Evolutionary conservation across 2,797 vertebrate genomes (phyloP).

Genomic region (Petrocephalus sullivani): DNA sequence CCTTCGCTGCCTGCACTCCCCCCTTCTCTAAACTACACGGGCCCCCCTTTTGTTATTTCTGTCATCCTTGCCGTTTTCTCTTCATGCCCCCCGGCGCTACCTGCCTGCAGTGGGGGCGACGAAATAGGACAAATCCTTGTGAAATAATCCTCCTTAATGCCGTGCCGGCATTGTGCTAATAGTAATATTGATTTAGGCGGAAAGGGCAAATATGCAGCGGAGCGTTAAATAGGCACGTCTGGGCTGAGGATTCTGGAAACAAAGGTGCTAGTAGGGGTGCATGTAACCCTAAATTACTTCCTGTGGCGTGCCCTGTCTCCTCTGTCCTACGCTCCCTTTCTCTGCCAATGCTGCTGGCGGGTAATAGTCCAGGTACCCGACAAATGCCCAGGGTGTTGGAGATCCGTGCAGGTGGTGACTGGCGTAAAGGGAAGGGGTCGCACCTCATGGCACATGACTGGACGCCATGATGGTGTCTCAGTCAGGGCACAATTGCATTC

Average conservation of each 20-base stretch:
- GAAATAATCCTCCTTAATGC: constrained; percentile 33
- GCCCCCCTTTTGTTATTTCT: neutral
- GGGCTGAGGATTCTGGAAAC: neutral
- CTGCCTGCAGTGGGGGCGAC: constrained; percentile 22
- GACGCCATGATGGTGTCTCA: neutral
- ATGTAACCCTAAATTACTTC: neutral
- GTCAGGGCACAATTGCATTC: neutral
- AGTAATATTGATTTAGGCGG: constrained; percentile 19
- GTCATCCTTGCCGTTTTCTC: neutral
- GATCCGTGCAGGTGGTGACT: neutral
- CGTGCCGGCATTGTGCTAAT: constrained; percentile 26
- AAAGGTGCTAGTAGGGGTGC: neutral
- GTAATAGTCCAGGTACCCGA: neutral
- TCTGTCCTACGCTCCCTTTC: neutral
- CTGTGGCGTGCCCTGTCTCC: neutral
- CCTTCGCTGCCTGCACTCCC: neutral
- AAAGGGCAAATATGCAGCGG: constrained; percentile 14
- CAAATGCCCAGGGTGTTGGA: neutral
- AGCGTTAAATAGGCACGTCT: constrained; percentile 12
- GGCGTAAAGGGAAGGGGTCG: neutral
- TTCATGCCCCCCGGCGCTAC: constrained; percentile 19
- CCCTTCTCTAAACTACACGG: neutral
- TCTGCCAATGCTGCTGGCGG: neutral
- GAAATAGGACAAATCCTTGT: constrained; percentile 26
- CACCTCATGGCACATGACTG: neutral